phyloP scores from a whole-genome alignment of 1,140 invertebrate species.

The Copidosoma floridanum region DNA sequence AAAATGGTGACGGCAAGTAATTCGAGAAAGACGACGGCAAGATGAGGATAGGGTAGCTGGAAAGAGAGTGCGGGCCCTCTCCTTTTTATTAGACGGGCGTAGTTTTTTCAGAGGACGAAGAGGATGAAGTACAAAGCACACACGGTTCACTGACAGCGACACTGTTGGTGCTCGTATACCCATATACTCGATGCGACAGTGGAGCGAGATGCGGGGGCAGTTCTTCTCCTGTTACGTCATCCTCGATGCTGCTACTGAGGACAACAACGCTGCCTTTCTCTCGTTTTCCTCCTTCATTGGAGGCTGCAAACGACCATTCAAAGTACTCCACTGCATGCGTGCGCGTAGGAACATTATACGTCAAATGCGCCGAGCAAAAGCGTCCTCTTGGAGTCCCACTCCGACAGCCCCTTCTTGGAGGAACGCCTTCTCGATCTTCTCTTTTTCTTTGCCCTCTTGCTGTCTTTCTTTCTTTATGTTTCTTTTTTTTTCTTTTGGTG shows the following conservation, averaged over 20 bases:
- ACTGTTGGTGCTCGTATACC: neutral
- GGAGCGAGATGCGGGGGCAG: no score
- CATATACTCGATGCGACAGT: neutral
- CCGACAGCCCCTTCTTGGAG: neutral
- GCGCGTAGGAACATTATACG: no score
- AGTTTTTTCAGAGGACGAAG: slow-evolving; percentile 36
- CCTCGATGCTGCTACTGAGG: no score
- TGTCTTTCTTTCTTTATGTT: neutral
- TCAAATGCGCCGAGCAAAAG: no score
- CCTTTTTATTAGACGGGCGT: slow-evolving; percentile 17
- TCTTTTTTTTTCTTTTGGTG: no score
- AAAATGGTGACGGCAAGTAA: slow-evolving; percentile 29
- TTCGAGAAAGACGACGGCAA: slow-evolving; percentile 39
- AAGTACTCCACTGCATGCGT: neutral
- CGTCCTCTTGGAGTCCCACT: neutral
- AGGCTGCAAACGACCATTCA: slow-evolving; percentile 38
- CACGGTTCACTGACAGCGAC: slow-evolving; percentile 39
- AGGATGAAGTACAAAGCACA: slow-evolving; percentile 41
- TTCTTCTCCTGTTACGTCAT: slow-evolving; percentile 53
- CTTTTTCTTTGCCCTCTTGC: neutral
- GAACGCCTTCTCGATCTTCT: neutral
- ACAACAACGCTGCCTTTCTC: no score
- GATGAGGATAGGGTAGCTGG: slow-evolving; percentile 27
- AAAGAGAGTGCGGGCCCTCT: no score
- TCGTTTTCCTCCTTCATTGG: slow-evolving; percentile 41